Evolutionary conservation across 2,888 invertebrate species (phyloP).

Genomic region (Glaucopsyche alexis): DNA sequence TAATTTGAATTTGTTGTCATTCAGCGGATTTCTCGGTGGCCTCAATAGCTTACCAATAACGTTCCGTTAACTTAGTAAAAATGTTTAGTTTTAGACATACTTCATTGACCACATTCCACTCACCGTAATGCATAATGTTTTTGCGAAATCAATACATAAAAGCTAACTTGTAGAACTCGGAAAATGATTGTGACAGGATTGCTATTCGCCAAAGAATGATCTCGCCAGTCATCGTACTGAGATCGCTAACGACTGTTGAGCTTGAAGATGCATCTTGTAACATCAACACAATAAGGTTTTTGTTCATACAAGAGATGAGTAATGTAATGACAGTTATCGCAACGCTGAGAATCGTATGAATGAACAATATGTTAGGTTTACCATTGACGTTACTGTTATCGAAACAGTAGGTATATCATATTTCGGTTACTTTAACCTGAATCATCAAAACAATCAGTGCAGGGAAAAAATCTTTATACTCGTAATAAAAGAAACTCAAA

Average conservation of each 20-base stretch:
- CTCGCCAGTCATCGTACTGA: neutral
- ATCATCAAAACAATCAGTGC: neutral
- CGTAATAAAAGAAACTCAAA: neutral
- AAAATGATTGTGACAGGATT: neutral
- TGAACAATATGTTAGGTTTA: conserved; percentile 6
- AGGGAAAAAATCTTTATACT: neutral
- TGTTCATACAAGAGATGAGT: conserved; percentile 8
- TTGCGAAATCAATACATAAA: conserved; percentile 9
- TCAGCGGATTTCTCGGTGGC: conserved; percentile 66
- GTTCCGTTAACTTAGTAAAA: conserved; percentile 54
- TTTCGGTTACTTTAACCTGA: neutral
- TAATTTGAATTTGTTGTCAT: conserved; percentile 50
- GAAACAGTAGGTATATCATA: neutral
- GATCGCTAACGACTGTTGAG: neutral
- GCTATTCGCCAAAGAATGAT: conserved; percentile 1
- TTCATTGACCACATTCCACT: conserved; percentile 24
- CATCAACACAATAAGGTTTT: conserved; percentile 7
- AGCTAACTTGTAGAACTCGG: neutral
- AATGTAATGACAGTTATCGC: neutral
- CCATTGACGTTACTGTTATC: neutral
- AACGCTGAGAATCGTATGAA: conserved; percentile 16
- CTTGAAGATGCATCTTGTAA: neutral
- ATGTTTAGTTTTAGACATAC: conserved; percentile 26
- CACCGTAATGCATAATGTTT: conserved; percentile 16
- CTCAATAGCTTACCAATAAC: conserved; percentile 58